phyloP scores from a whole-genome alignment of 2,888 invertebrate species.

The Apodemia hepburni region DNA sequence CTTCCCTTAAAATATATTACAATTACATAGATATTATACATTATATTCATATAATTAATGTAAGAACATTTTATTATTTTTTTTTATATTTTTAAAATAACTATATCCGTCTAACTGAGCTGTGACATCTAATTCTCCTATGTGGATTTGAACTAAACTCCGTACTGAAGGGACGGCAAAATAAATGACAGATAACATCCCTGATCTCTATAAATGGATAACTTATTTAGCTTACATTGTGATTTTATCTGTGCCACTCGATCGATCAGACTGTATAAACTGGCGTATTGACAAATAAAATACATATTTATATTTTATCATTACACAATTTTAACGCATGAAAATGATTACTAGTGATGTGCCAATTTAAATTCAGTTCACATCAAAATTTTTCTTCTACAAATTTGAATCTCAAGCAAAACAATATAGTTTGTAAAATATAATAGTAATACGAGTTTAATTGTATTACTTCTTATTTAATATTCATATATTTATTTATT shows the following conservation, averaged over 20 bases:
- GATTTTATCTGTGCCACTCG: not conserved
- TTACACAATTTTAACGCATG: not conserved
- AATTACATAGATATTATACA: slow-evolving; percentile 56
- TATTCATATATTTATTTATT: too few species aligned
- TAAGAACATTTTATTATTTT: slow-evolving; percentile 43
- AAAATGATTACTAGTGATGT: not conserved
- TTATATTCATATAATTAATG: slow-evolving; percentile 38
- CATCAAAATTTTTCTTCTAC: not conserved
- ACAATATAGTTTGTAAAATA: not conserved
- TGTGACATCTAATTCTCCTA: slow-evolving; percentile 14
- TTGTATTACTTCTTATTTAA: too few species aligned
- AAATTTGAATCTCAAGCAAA: not conserved
- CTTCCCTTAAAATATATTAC: slow-evolving; percentile 53
- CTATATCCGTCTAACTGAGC: slow-evolving; percentile 21
- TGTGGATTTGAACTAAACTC: slow-evolving; percentile 14
- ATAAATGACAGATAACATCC: not conserved
- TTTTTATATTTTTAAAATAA: slow-evolving; percentile 16
- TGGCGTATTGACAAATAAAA: not conserved
- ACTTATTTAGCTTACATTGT: not conserved
- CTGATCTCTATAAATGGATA: not conserved
- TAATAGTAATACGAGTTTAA: too few species aligned
- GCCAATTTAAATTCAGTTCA: not conserved
- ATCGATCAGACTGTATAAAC: not conserved
- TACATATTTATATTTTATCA: not conserved
- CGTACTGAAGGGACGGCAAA: slow-evolving; percentile 14